phyloP scores from a whole-genome alignment of 2,113 vertebrate genomes.

The Nesospiza acunhae region DNA sequence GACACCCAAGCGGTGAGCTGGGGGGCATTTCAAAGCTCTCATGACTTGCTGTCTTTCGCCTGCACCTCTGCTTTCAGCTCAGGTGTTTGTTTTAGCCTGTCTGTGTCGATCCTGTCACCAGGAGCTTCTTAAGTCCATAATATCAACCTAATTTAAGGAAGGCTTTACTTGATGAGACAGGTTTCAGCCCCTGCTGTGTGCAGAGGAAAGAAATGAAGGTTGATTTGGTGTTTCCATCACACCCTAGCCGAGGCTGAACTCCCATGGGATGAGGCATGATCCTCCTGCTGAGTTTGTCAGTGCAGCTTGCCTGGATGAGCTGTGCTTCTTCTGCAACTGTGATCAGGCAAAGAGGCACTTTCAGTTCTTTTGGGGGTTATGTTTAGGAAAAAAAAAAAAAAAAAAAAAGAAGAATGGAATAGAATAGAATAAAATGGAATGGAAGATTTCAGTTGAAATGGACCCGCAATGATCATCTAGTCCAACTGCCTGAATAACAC shows the following conservation, averaged over 20 bases:
- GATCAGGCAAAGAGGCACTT: neutral
- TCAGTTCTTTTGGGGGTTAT: neutral
- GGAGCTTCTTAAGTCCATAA: slow-evolving; percentile 22
- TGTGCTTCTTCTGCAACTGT: accelerated
- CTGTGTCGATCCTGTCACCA: slow-evolving; percentile 13
- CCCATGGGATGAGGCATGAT: neutral
- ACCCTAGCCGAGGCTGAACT: neutral
- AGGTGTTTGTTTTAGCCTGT: slow-evolving; percentile 29
- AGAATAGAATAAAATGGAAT: neutral
- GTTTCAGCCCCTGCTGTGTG: neutral
- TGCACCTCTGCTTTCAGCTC: neutral
- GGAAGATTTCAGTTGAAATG: neutral
- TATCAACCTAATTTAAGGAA: slow-evolving; percentile 30
- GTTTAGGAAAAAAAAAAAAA: neutral
- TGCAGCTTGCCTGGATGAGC: neutral
- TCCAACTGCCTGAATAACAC: neutral
- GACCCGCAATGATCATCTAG: neutral
- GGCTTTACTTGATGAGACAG: slow-evolving; percentile 12
- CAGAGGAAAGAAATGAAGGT: neutral
- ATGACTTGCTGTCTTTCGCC: neutral
- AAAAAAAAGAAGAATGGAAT: neutral
- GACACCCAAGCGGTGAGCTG: neutral
- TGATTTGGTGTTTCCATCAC: neutral
- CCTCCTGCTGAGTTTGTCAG: neutral
- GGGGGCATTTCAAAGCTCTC: neutral